phyloP scores from a whole-genome alignment of 2,888 invertebrate genomes.

The Acleris sparsana region DNA sequence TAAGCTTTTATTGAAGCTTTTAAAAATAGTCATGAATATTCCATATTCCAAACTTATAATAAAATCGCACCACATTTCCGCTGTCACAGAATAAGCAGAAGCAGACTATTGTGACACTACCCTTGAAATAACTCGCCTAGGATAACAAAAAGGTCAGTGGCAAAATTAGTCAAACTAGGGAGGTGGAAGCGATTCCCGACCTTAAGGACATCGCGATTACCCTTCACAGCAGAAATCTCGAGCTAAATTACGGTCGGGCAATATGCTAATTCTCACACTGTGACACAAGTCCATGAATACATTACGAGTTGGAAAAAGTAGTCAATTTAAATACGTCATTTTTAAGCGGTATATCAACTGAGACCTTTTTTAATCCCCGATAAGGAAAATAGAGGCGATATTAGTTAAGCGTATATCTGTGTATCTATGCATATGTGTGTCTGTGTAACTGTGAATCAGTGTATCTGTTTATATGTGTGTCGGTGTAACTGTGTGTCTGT shows the following conservation, averaged over 20 bases:
- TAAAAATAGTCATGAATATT: too few relatives aligned
- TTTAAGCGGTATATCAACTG: background rate
- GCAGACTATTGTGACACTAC: too few relatives aligned
- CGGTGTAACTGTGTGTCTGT: too few relatives aligned
- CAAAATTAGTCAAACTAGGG: background rate
- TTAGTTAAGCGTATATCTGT: background rate
- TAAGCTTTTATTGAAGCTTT: too few relatives aligned
- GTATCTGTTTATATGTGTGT: too few relatives aligned
- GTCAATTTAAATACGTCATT: background rate
- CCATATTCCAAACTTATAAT: too few relatives aligned
- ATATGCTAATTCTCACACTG: constrained; percentile 10
- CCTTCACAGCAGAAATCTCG: constrained; percentile 1
- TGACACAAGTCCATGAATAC: constrained; percentile 11
- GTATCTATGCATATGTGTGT: too few relatives aligned
- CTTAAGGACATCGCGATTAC: background rate
- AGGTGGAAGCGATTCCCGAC: background rate
- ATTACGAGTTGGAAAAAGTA: constrained; percentile 10
- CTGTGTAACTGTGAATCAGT: too few relatives aligned
- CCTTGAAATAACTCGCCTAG: too few relatives aligned
- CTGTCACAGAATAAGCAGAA: too few relatives aligned
- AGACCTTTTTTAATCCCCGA: background rate
- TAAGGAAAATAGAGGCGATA: background rate
- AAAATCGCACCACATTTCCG: too few relatives aligned
- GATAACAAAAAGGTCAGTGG: background rate
- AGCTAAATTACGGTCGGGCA: constrained; percentile 9